phyloP scores from a whole-genome alignment of 2,113 vertebrate genomes.

The Protobothrops mucrosquamatus region DNA sequence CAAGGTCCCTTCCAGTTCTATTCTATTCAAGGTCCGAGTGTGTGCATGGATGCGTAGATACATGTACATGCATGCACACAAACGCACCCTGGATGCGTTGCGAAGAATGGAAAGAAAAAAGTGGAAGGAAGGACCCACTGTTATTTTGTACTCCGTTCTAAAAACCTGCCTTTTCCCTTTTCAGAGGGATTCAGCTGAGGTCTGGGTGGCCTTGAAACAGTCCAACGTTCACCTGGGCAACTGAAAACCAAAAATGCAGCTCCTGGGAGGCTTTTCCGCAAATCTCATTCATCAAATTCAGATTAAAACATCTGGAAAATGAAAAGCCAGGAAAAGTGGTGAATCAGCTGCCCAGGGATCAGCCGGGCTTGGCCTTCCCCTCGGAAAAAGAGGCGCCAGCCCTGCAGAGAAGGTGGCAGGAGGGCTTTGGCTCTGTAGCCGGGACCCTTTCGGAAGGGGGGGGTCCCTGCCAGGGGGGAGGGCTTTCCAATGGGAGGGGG shows the following conservation, averaged over 20 bases:
- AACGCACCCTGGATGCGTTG: no score
- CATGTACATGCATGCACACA: no score
- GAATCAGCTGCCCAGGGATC: neutral
- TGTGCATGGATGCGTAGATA: no score
- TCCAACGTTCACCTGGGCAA: neutral
- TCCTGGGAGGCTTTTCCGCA: neutral
- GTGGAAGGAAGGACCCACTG: neutral
- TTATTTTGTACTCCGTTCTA: neutral
- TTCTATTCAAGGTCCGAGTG: no score
- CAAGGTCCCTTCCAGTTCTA: no score
- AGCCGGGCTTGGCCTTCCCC: neutral
- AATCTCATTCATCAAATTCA: neutral
- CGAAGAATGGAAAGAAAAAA: no score
- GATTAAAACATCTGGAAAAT: neutral
- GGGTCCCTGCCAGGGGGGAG: neutral
- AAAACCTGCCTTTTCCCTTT: neutral
- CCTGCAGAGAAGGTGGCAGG: neutral
- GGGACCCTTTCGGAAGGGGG: neutral
- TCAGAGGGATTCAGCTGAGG: no score
- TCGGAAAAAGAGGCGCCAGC: neutral
- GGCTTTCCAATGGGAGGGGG: neutral
- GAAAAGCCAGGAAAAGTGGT: neutral
- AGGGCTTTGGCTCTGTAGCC: no score
- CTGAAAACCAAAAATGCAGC: neutral
- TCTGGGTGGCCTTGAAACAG: neutral